Base-by-base conservation (phyloP, 2,113 vertebrate species). In the Lagopus leucura region DNA sequence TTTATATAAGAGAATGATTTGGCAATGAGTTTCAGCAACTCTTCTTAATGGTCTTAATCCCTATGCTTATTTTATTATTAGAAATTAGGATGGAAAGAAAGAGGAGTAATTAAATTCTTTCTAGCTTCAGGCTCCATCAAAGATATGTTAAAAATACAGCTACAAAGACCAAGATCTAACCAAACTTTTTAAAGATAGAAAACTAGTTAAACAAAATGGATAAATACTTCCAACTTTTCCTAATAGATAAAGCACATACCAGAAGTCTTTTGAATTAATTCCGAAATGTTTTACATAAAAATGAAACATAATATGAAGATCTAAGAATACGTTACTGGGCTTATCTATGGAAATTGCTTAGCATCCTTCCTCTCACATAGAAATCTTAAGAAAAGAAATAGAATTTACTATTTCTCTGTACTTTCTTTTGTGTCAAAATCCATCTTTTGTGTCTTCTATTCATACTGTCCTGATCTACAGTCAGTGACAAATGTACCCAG, bases 331-430 rank as follows among this genome's bases (percentile, higher is more conserved):
- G 34, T 90, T 89, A 78, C 79, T 75, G 27, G 88, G 73, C 82
- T 96, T 94, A 92, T 92, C 93, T 92, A 72, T 90, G 88, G 61
- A 94, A 94, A 94, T 92, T 94, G 43, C 61, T 90, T 94, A 92
- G 94, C 40, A 86, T 67, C 43, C 86, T 91, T 92, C 55, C 19
- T 91, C 28, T 83, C 43, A 71, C 3, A 2, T 15, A 81, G 21
- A 45, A 77, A 27, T 47, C 38, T 85, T 81, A 57, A n/a, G 4
- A 48, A 52, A 67, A 90, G 75, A 90, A 70, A 18, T 2, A 73
- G 30, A 79, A 61, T 6, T 36, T 77, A 32, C 74, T 30, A 52
- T 72, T 82, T 82, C 13, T 50, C 27, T 75, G 6, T 57, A 24
- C 47, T 75, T 82, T 34, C 18, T 82, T 83, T 91, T 73, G 3